Conservation (phyloP, 2,113 vertebrate genomes). For the Cettia cetti region DNA sequence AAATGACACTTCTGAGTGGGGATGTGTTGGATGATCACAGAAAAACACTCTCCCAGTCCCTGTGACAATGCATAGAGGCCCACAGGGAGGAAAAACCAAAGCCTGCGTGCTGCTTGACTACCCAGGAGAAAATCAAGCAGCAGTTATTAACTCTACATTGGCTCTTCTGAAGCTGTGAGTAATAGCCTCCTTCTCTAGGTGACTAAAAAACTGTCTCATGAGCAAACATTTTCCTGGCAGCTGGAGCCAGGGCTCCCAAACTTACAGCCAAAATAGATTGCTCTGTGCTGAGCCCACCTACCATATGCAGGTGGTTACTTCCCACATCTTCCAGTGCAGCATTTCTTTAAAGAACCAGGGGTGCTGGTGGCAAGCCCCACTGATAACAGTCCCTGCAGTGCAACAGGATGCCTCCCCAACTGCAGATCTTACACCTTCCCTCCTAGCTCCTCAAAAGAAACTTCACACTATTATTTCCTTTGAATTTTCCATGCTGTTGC, state of each 20-base stretch:
- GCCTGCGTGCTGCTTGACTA: no score
- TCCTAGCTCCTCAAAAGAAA: not conserved
- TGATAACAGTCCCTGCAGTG: not conserved
- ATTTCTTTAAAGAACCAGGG: not conserved
- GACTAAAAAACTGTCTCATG: not conserved
- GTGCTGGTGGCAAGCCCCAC: not conserved
- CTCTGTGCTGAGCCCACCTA: not conserved
- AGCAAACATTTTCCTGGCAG: not conserved
- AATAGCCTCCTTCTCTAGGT: not conserved
- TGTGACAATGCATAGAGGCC: accelerated
- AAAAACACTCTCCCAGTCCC: not conserved
- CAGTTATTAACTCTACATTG: not conserved
- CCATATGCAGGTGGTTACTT: accelerated
- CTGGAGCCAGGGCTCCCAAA: not conserved
- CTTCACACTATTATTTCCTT: not conserved
- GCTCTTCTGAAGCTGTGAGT: not conserved
- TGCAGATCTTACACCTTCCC: not conserved
- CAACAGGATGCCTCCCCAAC: not conserved
- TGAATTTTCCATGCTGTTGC: not conserved
- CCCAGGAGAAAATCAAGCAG: not conserved
- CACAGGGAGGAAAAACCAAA: not conserved
- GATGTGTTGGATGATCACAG: no score
- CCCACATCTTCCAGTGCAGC: not conserved
- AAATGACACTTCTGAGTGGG: not conserved
- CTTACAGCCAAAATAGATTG: not conserved